phyloP scores from a whole-genome alignment of 1,140 invertebrate species.

The Chrysoperla carnea region DNA sequence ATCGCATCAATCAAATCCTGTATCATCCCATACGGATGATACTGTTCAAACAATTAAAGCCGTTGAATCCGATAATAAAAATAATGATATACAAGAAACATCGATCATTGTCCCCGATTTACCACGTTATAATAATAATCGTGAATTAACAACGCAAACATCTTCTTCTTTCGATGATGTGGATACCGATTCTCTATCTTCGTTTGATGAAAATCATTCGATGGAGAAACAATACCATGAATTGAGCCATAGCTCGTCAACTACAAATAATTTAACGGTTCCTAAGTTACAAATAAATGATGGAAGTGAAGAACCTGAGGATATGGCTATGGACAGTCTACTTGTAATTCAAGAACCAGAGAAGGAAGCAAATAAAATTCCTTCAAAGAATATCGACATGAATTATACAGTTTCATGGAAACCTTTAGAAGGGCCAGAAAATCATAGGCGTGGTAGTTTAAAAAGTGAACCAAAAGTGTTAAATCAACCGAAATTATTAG shows the following conservation, averaged over 20 bases:
- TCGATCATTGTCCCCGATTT: constrained; percentile 43
- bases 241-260: constrained; percentile 11
- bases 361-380: not conserved
- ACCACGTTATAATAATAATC: constrained; percentile 27
- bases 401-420: not conserved
- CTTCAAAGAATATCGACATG: constrained; percentile 1
- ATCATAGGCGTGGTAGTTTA: not conserved
- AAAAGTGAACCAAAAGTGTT: constrained; percentile 17
- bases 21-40: not conserved
- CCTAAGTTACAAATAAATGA: constrained; percentile 48
- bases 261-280: constrained; percentile 21
- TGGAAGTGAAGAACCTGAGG: constrained; percentile 35
- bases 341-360: not conserved
- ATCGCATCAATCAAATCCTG: not conserved
- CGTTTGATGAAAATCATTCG: constrained; percentile 15
- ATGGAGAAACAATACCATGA: not conserved
- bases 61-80: constrained; percentile 30
- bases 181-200: constrained; percentile 42
- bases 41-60: constrained; percentile 7
- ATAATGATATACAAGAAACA: constrained; percentile 36
- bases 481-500: constrained; percentile 19
- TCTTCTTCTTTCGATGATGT: constrained; percentile 19
- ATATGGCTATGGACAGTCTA: constrained; percentile 6
- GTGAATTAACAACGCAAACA: too few species aligned
- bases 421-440: not conserved